Conservation (phyloP, 2,113 vertebrate genomes). For the Columbina picui region DNA sequence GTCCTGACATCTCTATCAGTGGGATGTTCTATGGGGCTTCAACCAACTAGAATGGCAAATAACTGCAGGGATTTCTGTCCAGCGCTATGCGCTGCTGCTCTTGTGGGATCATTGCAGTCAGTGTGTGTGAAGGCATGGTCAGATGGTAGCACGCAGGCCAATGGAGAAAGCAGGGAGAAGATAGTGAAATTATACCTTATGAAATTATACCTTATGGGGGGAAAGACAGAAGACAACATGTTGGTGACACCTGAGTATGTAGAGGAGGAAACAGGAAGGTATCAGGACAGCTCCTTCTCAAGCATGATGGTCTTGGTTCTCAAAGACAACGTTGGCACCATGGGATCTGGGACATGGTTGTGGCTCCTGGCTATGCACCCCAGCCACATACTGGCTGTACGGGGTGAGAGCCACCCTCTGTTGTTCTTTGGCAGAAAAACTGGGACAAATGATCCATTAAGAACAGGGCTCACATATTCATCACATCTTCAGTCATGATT, state of each 20-base stretch:
- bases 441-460: not conserved
- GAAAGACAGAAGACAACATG: not conserved
- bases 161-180: not conserved
- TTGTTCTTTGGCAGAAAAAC: not conserved
- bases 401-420: not conserved
- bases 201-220: not conserved
- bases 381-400: not conserved
- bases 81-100: not conserved
- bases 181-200: not conserved
- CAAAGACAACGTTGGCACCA: not conserved
- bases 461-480: not conserved
- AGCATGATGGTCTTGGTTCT: not conserved
- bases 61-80: not conserved
- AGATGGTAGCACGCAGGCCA: not conserved
- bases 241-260: not conserved
- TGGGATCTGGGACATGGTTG: not conserved
- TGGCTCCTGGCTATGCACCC: not conserved
- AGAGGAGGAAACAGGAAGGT: not conserved
- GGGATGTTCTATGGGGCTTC: not conserved
- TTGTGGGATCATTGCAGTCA: fast-evolving
- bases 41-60: not conserved
- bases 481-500: not conserved
- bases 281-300: not conserved
- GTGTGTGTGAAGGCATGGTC: fast-evolving
- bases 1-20: not conserved